Evolutionary conservation across 1,140 invertebrate genomes (phyloP), one percentile per base, ranked within the genome.

Genomic region (Bactericera cockerelli): DNA sequence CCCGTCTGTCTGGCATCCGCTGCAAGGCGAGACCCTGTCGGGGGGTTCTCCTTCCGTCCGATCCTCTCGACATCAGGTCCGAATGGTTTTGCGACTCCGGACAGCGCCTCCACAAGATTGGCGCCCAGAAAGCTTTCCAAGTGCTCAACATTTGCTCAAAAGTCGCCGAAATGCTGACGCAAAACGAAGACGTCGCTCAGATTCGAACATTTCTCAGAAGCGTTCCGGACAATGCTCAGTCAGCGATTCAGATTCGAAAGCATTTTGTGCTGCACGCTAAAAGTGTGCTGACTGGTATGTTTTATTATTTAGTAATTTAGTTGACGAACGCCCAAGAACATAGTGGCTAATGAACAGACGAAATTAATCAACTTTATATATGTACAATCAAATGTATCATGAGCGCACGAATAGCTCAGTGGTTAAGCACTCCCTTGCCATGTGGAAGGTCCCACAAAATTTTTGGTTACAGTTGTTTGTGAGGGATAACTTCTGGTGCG

Each of bases 1-100:
- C 75, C 1, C 62, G 72, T n/a, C 65, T 77, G 26, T 68, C 71
- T 8, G 74, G 75, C 22, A 66, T 79, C 19, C 70, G 73, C 42
- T 80, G 78, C 62, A 74, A 75, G 61, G 66, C 67, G 11, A 68
- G 36, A 70, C 63, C 58, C 64, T 72, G 49, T 55, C 66, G 58
- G 58, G 69, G 59, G 13, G 38, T 68, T 26, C 66, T 79, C 11
- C 63, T 75, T 2, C 73, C 77, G 3, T 63, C 71, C 2, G 68
- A 75, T 53, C 72, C 75, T 1, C 62, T 76, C 22, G 70, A 71
- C 38, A 57, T 66, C 13, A 65, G 64, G 22, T 69, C 69, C 14
- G 58, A 49, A 4, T 49, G 42, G 42, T n/a, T 49, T 8, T 49
- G 42, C 22, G 19, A n/a, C 22, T 19, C 42, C 8, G n/a, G n/a